phyloP scores from a whole-genome alignment of 2,797 vertebrate genomes.

The Hipposideros larvatus region DNA sequence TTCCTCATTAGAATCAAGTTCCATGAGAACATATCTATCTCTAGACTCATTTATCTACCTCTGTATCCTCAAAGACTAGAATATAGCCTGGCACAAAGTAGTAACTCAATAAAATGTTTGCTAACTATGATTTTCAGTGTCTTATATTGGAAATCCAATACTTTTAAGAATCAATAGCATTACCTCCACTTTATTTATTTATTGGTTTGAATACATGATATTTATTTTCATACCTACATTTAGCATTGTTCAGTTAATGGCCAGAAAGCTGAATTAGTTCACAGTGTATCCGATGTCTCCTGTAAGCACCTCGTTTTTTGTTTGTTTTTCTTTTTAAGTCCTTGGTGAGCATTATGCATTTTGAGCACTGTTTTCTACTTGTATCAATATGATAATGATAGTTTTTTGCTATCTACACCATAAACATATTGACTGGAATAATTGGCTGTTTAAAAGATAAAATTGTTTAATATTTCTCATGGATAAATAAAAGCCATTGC shows the following conservation, averaged over 20 bases:
- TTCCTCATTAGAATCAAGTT: not conserved
- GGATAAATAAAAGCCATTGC: conserved; percentile 49
- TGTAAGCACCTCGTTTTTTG: not conserved
- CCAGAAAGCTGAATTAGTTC: not conserved
- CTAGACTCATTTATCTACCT: conserved; percentile 3
- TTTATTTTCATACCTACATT: not conserved
- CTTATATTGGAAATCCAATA: not conserved
- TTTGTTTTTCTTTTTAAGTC: not conserved
- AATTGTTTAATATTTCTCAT: conserved; percentile 40
- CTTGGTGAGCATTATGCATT: not conserved
- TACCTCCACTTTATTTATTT: not conserved
- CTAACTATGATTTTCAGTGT: not conserved
- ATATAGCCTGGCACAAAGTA: not conserved
- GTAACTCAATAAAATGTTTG: not conserved
- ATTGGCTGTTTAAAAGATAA: conserved; percentile 38
- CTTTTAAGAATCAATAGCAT: not conserved
- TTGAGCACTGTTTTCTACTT: conserved; percentile 17
- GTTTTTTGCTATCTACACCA: conserved; percentile 3
- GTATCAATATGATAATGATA: not conserved
- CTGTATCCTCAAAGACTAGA: not conserved
- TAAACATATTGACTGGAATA: conserved; percentile 40
- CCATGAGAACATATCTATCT: not conserved
- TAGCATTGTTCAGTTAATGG: not conserved
- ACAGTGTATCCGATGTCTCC: not conserved
- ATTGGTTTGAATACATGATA: not conserved